Evolutionary conservation across 1,140 invertebrate species (phyloP).

Genomic region (Neodiprion virginianus): DNA sequence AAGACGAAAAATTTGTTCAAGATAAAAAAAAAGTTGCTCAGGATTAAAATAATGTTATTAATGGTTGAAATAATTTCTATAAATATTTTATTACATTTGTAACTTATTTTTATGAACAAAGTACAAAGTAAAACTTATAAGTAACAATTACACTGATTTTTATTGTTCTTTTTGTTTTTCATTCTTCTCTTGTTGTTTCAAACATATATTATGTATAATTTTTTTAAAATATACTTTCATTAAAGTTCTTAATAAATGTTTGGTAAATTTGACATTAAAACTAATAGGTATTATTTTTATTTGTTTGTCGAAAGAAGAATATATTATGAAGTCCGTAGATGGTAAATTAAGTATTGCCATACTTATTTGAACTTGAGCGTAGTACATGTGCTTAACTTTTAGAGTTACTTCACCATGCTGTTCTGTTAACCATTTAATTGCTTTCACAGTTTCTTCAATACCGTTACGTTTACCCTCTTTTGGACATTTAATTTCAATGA

Average conservation of each 20-base stretch:
- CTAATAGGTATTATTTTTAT: constrained; percentile 9
- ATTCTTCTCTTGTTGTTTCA: background rate
- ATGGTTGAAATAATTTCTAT: background rate
- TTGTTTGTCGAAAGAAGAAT: constrained; percentile 12
- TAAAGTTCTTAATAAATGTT: background rate
- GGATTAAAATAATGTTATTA: no score
- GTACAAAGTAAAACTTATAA: background rate
- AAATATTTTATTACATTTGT: background rate
- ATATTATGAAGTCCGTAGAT: constrained; percentile 15
- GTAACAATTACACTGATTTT: constrained; percentile 13
- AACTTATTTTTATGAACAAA: constrained; percentile 5
- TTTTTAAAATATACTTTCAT: constrained; percentile 12
- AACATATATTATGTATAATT: constrained; percentile 19
- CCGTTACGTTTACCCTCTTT: background rate
- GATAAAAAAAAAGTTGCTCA: no score
- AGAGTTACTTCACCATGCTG: background rate
- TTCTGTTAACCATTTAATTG: constrained; percentile 10
- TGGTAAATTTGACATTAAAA: constrained; percentile 11
- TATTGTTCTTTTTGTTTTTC: constrained; percentile 3
- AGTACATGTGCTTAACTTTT: constrained; percentile 20
- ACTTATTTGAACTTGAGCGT: constrained; percentile 19
- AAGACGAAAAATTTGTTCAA: background rate
- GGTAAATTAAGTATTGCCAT: constrained; percentile 24
- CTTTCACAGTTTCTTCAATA: background rate
- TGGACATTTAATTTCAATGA: constrained; percentile 15